A percentile compares a stretch with the other conserved stretches of the same genome.
These are phyloP conservation scores for Teleogryllus occipitalis DNA, from an alignment of 1,140 invertebrate species.

Conservation along the genomic window DNA sequence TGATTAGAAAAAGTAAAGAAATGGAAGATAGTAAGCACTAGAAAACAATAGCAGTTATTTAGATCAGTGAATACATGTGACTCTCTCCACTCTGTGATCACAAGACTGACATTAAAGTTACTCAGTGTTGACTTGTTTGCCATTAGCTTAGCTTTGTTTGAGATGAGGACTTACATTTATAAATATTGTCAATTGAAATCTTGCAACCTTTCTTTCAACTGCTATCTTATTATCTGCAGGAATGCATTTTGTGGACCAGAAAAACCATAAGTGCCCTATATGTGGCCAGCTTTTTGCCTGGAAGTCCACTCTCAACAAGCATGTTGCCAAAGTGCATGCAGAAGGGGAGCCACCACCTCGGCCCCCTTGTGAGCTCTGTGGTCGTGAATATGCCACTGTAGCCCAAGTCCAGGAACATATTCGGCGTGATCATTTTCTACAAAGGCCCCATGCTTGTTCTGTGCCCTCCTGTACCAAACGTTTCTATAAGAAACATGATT, in stretches of 20 bases:
- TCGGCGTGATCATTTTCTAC: conserved; percentile 27
- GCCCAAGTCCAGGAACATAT: conserved; percentile 27
- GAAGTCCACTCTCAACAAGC: conserved; percentile 29
- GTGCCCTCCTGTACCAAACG: conserved; percentile 22
- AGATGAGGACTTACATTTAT: no score
- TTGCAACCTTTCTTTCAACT: conserved; percentile 2
- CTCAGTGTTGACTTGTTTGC: no score
- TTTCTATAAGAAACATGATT: conserved; percentile 28
- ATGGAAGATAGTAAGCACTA: no score
- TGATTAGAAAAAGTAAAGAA: no score
- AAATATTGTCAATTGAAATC: no score
- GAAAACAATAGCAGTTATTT: no score
- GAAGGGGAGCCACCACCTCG: neutral
- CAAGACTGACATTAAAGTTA: no score
- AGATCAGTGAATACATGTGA: no score
- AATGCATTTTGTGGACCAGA: conserved; percentile 27
- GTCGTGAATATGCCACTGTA: conserved; percentile 16
- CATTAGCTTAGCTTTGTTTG: no score
- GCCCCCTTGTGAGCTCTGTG: conserved; percentile 18
- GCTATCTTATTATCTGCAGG: conserved; percentile 14
- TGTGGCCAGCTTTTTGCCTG: conserved; percentile 30
- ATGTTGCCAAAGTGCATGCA: conserved; percentile 23
- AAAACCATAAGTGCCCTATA: conserved; percentile 26
- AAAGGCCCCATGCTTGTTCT: conserved; percentile 23
- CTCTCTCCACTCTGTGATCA: no score